Base-by-base conservation (phyloP, 2,888 invertebrate species). In the Synergus umbraculus region DNA sequence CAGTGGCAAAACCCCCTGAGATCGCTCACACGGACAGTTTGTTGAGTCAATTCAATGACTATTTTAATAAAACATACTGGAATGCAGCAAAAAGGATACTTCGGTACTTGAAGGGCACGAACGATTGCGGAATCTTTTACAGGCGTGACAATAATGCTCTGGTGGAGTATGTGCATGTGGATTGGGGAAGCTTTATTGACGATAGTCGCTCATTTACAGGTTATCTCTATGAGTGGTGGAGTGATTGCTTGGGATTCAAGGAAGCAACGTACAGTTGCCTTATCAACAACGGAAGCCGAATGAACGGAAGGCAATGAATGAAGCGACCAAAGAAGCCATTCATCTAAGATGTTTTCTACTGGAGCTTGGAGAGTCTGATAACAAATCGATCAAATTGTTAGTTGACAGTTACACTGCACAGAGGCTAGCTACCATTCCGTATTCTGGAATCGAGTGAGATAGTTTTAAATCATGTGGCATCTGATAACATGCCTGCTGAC, bases 161-260 rank as follows among this genome's bases (percentile, higher is more conserved):
- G n/a, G 37, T 60, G 9, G 76, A 37, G 2, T 76, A 76, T 5
- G 22, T 46, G 0, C 58, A 76, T n/a, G 54, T 58, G 4, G 60
- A 76, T 15, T 76, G 76, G 65, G 86, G 84, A 10, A 80, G 80
- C 37, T 84, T 85, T 58, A 43, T 67, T 22, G 79, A 80, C 18
- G 84, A 86, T 22, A 78, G 88, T 79, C 84, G 81, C 58, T 87
- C 87, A 8, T 84, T 82, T 5, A 86, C 84, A 13, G 89, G 88
- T 0, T 8, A 87, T 86, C 76, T 83, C 79, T 18, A 76, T 83
- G 37, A 77, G 67, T 22, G 22, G 22, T 1, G 22, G 22, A 22
- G 22, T 22, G 22, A 22, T 22, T 22, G 22, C 22, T 22, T 22
- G 1, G 22, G 22, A 22, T 22, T 22, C 22, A 22, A 22, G 22